A percentile compares a stretch with the other conserved stretches of the same genome.
phyloP scores from a whole-genome alignment of 2,113 vertebrate species.

The Turdus rufiventris region DNA sequence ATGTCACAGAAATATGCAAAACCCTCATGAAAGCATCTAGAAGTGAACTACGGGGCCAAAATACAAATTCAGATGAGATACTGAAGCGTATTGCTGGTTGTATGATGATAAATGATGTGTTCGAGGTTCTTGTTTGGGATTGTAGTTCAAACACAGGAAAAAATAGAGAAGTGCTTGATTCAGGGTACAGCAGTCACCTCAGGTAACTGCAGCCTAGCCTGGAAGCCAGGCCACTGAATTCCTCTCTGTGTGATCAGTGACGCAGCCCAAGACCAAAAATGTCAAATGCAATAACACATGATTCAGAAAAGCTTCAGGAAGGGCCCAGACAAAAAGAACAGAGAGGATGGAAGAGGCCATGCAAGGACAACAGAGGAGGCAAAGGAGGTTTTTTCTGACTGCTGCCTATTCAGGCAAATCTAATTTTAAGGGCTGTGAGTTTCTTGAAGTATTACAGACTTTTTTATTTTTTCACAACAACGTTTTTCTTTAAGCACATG shows the following conservation, averaged over 20 bases:
- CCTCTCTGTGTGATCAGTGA: not conserved
- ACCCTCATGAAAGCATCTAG: not conserved
- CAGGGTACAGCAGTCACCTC: not conserved
- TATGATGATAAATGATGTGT: not conserved
- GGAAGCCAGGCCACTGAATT: not conserved
- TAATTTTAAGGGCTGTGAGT: not conserved
- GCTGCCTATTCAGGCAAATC: not conserved
- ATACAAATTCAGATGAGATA: not conserved
- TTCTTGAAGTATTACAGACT: not conserved
- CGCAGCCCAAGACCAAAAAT: conserved; percentile 5
- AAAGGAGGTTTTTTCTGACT: not conserved
- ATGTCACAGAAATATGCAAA: not conserved
- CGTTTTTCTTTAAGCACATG: not conserved
- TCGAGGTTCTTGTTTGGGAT: not conserved
- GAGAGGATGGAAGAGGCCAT: not conserved
- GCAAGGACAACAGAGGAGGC: not conserved
- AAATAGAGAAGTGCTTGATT: not conserved
- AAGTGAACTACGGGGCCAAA: not conserved
- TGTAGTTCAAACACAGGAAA: not conserved
- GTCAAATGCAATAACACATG: conserved; percentile 14
- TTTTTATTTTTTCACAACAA: not conserved
- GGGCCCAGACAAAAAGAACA: not conserved
- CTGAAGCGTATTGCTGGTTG: not conserved
- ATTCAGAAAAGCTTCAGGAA: conserved; percentile 24
- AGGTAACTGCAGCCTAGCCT: not conserved